Conservation (phyloP, 2,797 vertebrate genomes). For the Phrynocephalus vlangalii region DNA sequence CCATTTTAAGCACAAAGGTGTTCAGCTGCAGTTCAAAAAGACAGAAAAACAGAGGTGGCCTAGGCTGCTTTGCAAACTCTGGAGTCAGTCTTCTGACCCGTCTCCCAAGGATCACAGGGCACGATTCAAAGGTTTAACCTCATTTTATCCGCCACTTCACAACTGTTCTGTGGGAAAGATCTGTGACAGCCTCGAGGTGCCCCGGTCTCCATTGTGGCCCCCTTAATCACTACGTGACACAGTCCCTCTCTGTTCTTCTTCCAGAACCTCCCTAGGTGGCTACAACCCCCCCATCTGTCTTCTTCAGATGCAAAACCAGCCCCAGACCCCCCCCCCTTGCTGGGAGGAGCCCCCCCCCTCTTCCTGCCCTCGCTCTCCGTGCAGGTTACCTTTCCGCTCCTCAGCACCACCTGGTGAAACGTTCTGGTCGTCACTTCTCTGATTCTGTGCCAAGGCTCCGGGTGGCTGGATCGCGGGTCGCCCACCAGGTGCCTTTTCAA, state of each 20-base stretch:
- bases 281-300: fast-evolving
- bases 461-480: slow-evolving; percentile 59
- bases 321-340: background rate
- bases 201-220: too few species aligned
- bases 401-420: slow-evolving; percentile 81
- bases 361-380: too few species aligned
- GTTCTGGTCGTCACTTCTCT: slow-evolving; percentile 88
- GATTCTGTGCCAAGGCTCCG: slow-evolving; percentile 77
- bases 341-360: background rate
- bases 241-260: too few species aligned
- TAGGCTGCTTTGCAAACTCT: too few species aligned
- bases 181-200: too few species aligned
- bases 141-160: too few species aligned
- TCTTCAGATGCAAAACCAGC: background rate
- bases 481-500: slow-evolving; percentile 91
- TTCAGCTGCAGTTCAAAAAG: background rate
- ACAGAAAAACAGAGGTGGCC: too few species aligned
- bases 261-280: too few species aligned
- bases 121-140: background rate
- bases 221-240: background rate
- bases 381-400: slow-evolving; percentile 56
- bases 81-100: too few species aligned
- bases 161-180: too few species aligned
- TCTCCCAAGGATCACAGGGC: too few species aligned
- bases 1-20: background rate